Base-by-base conservation (phyloP, 64 coral and sea anemone species). In the Dendrophyllia cribrosa region DNA sequence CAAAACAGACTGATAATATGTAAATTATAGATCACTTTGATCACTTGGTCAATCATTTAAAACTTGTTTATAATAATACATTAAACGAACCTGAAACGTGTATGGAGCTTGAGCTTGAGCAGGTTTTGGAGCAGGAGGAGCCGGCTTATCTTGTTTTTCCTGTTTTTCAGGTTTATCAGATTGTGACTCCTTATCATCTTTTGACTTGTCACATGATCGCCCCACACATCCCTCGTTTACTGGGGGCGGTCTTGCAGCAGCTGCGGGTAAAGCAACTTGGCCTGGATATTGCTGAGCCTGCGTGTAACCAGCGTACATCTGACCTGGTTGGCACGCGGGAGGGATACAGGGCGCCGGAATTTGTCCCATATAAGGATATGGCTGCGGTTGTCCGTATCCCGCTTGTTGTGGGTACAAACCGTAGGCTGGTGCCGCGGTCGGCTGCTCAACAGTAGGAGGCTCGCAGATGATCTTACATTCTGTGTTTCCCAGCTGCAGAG, bases 401-500 rank as follows among this genome's bases (percentile, higher is more conserved):
- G 70, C n/a, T 47, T 94, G 92, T 50, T 89, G 92, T 58, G 59
- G 34, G 17, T 49, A 81, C 17, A 75, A 68, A 15, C 72, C 70
- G 9, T 67, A 60, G 25, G 86, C 74, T n/a, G 63, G 77, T 19
- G 70, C 4, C 20, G 48, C 70, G 58, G 66, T 34, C 0, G 20
- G 19, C n/a, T 92, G 71, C 44, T 96, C 87, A 47, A 89, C 65
- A 74, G 75, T 23, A 60, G 92, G 92, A 51, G 86, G 92, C 7
- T 94, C 82, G 7, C 86, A 94, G 21, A 89, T 85, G 70, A 94
- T 89, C 66, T 85, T 78, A 52, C 92, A 94, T 24, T 94, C 70
- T 21, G 78, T 76, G 52, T 85, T 85, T 22, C 59, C 86, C 58
- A 85, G 55, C 11, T 94, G 61, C 44, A 89, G 50, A 67, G 88